Evolutionary conservation across 2,888 invertebrate genomes (phyloP).

Genomic region (Pediacus dermestoides): DNA sequence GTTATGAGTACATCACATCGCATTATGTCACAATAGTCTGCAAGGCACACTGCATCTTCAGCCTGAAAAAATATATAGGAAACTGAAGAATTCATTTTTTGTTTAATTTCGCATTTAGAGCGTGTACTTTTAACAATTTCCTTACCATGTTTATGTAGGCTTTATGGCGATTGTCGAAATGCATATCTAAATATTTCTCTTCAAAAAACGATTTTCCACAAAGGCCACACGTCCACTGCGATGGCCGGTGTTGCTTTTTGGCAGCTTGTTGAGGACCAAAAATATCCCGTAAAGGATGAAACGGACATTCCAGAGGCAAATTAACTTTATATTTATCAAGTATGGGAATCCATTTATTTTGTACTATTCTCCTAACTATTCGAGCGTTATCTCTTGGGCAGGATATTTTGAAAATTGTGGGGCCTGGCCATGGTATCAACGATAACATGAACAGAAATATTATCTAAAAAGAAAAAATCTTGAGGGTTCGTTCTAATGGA

Average conservation of each 20-base stretch:
- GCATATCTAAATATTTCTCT: conserved; percentile 80
- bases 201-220: conserved; percentile 91
- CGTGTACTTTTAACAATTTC: too few relatives aligned
- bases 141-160: conserved; percentile 76
- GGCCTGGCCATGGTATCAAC: conserved; percentile 84
- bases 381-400: conserved; percentile 86
- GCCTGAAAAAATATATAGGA: conserved; percentile 56
- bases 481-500: conserved; percentile 4
- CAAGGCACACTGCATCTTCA: conserved; percentile 88
- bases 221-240: conserved; percentile 87
- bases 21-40: conserved; percentile 95
- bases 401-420: conserved; percentile 80
- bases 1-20: conserved; percentile 84
- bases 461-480: conserved; percentile 56
- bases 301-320: conserved; percentile 83
- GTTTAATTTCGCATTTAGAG: too few relatives aligned
- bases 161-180: conserved; percentile 86
- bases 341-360: conserved; percentile 88
- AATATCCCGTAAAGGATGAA: conserved; percentile 83
- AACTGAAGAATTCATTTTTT: conserved; percentile 2
- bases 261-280: conserved; percentile 83
- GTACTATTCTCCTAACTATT: conserved; percentile 80
- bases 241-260: conserved; percentile 79
- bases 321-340: conserved; percentile 84
- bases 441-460: conserved; percentile 76